phyloP scores from a whole-genome alignment of 2,888 invertebrate species.

The Agrypnus murinus region DNA sequence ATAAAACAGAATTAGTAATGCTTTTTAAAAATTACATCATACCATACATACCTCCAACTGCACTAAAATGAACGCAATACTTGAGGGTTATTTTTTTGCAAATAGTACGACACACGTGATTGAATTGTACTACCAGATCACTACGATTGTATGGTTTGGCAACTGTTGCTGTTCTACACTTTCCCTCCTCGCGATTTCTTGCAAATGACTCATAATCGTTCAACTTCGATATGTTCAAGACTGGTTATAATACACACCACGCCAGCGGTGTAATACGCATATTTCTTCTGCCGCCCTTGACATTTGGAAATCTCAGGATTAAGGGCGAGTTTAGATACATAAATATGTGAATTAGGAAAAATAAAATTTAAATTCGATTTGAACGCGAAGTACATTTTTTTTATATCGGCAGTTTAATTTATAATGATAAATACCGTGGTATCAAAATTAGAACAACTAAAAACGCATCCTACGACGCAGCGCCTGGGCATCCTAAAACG shows the following conservation, averaged over 20 bases:
- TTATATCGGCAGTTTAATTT: not conserved
- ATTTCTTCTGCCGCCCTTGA: constrained; percentile 19
- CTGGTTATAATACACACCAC: not conserved
- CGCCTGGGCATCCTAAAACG: constrained; percentile 28
- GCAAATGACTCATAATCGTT: constrained; percentile 11
- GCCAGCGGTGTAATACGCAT: constrained; percentile 11
- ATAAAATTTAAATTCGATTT: not conserved
- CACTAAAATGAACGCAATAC: no score
- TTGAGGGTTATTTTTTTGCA: no score
- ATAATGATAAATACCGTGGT: constrained; percentile 1
- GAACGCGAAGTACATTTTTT: no score
- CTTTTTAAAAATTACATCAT: constrained; percentile 6
- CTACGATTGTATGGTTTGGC: not conserved
- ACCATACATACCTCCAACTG: not conserved
- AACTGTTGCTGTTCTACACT: not conserved
- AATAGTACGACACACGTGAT: not conserved
- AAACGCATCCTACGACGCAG: constrained; percentile 6
- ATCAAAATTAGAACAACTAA: constrained; percentile 18
- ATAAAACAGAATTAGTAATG: not conserved
- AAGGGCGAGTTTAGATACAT: not conserved
- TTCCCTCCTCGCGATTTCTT: not conserved
- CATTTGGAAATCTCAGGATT: constrained; percentile 3
- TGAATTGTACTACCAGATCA: not conserved
- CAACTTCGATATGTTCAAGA: not conserved
- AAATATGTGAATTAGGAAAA: not conserved